These are phyloP conservation scores for Haliclona indistincta DNA, from an alignment of 37 sponge, comb jelly and placozoan genomes.

Conservation along the genomic window DNA sequence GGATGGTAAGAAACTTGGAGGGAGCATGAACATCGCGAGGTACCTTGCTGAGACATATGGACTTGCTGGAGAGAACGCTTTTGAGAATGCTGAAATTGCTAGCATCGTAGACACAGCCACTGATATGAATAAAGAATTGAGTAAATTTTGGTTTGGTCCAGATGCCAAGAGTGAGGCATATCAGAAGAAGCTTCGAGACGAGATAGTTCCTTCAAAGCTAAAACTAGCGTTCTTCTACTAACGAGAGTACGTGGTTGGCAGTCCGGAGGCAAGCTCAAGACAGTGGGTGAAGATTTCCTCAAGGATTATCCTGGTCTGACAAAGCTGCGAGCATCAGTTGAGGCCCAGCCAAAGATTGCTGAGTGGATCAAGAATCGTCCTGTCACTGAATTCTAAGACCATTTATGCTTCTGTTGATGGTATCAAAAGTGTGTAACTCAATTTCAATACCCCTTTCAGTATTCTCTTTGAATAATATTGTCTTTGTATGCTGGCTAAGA, in stretches of 20 bases:
- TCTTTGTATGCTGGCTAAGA: too few species aligned
- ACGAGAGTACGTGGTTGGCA: too few species aligned
- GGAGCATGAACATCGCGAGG: slow-evolving; percentile 34
- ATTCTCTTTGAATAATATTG: too few species aligned
- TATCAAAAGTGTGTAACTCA: too few species aligned
- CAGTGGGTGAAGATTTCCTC: not conserved
- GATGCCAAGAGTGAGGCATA: slow-evolving; percentile 9
- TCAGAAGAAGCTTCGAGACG: not conserved
- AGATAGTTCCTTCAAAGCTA: too few species aligned
- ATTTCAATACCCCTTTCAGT: too few species aligned
- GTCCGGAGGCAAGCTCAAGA: not conserved
- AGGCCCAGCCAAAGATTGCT: slow-evolving; percentile 29
- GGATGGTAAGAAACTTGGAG: slow-evolving; percentile 53
- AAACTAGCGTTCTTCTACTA: too few species aligned
- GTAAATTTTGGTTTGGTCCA: slow-evolving; percentile 8
- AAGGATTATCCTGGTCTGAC: slow-evolving; percentile 21
- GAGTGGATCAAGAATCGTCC: slow-evolving; percentile 58
- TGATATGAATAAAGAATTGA: slow-evolving; percentile 4
- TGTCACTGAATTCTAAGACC: slow-evolving; percentile 6
- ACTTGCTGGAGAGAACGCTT: slow-evolving; percentile 18
- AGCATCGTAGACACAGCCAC: slow-evolving; percentile 3
- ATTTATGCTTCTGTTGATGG: too few species aligned
- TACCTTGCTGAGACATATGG: slow-evolving; percentile 54
- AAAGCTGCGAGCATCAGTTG: not conserved
- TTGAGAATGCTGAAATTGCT: slow-evolving; percentile 20